Base-by-base conservation (phyloP, 2,888 invertebrate species). In the Acrobasis suavella region DNA sequence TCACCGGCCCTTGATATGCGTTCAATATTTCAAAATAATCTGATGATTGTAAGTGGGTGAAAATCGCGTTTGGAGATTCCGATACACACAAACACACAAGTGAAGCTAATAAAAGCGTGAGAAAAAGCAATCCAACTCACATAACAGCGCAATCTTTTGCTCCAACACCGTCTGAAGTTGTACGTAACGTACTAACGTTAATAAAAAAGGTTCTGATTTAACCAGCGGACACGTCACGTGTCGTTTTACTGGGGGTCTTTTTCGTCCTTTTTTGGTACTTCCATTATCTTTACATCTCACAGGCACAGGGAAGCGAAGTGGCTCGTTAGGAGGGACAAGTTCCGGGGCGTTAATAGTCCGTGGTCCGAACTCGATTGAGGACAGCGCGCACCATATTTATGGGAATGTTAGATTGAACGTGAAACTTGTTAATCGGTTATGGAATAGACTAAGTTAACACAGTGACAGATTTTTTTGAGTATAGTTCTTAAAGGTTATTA, bases 271-370 rank as follows among this genome's bases (percentile, higher is more conserved):
- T 37, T 50, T 58, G 58, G 15, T 49, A n/a, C 37, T 59, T 59
- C 50, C 50, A 59, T 59, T 59, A 59, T 59, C 59, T 50, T 50
- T 59, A 59, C 50, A 59, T 59, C 59, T 32, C 49, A 38, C 54
- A 51, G 56, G 58, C 62, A 50, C 60, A 63, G 50, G 60, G 56
- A 37, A 39, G 16, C 38, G 6, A 16, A 56, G 60, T 63, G 59
- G 64, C 50, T 59, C 59, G 59, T 59, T 59, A 59, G 59, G 50
- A 59, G 59, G 59, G 59, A 59, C 59, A 15, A 59, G 50, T 50
- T 59, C 59, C 50, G 50, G 59, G 37, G 59, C 59, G 59, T 50
- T 59, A 59, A 59, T 50, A 59, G 59, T 59, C 59, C 50, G 59
- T 50, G 22, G 15, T 55, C 55, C 38, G 16, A 12, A 61, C 42